Base-by-base conservation (phyloP, 2,888 invertebrate species). In the Camptogramma bilineatum region DNA sequence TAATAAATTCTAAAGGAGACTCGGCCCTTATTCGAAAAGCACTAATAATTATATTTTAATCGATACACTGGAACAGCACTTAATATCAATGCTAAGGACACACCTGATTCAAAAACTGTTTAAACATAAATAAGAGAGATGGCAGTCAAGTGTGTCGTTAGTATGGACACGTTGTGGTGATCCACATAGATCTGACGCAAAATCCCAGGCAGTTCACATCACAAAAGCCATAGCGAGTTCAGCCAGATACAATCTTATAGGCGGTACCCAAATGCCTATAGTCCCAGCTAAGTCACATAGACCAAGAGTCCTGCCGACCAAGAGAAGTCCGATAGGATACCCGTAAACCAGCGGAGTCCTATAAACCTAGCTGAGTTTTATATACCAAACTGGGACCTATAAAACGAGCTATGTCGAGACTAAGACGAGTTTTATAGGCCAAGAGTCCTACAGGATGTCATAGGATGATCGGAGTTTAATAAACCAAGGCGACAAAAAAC, bases 151-250 rank as follows among this genome's bases (percentile, higher is more conserved):
- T 17, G 47, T 46, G 39, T 10, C 59, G 19, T 28, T n/a, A 44
- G 42, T 7, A 31, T 28, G 3, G 21, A 17, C 60, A 53, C 0
- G 28, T 39, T 61, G 42, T 13, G 39, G 4, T 21, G 44, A 54
- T 39, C 28, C 28, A 52, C 60, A 48, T 39, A 17, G 19, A 18
- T 31, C 4, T 9, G 31, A 24, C 46, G 7, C 34, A 28, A 52
- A 51, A 31, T 46, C 50, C 61, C 54, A 13, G 28, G 52, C 59
- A 16, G 39, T 55, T 24, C 52, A 62, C 56, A 52, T 52, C 56
- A 56, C 59, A 64, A 51, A 64, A 64, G 64, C 63, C 28, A 34
- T 24, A 64, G 64, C 64, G 58, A 54, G 51, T 39, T 50, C 44
- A 31, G 28, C 28, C 52, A 16, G 21, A 16, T 16, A 7, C 17